A percentile compares a stretch with the other conserved stretches of the same genome.
These are phyloP conservation scores for Eupeodes latifasciatus DNA, from an alignment of 2,888 invertebrate genomes.

Conservation along the genomic window DNA sequence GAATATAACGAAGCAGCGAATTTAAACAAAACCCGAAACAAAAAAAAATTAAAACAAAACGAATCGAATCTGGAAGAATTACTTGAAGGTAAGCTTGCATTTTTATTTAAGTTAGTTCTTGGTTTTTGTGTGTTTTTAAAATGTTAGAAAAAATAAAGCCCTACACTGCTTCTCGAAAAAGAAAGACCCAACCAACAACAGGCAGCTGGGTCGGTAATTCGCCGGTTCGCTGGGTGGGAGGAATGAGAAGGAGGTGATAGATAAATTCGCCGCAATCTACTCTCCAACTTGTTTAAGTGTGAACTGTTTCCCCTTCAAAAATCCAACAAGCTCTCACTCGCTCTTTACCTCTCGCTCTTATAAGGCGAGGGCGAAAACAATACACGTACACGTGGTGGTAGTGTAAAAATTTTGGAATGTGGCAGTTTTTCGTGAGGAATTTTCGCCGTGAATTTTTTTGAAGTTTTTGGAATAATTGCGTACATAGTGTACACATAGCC, in stretches of 20 bases:
- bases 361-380: constrained; percentile 57
- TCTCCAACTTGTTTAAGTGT: constrained; percentile 35
- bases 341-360: constrained; percentile 15
- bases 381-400: constrained; percentile 43
- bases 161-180: background rate
- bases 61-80: constrained; percentile 59
- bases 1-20: constrained; percentile 53
- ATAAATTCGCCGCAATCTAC: constrained; percentile 59
- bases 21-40: constrained; percentile 27
- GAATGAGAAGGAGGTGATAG: constrained; percentile 4
- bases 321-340: background rate
- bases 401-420: constrained; percentile 65
- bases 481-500: constrained; percentile 65
- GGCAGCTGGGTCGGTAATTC: background rate
- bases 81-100: constrained; percentile 55
- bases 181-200: constrained; percentile 6
- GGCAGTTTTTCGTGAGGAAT: constrained; percentile 66
- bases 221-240: constrained; percentile 10
- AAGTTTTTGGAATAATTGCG: constrained; percentile 74
- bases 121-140: constrained; percentile 14
- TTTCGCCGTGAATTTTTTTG: constrained; percentile 71
- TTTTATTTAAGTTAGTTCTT: background rate
- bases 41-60: constrained; percentile 15
- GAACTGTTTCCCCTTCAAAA: constrained; percentile 26
- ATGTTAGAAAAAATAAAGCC: constrained; percentile 1